A percentile compares a stretch with the other conserved stretches of the same genome.
Conservation (phyloP, 2,797 vertebrate species). For the Ataeniobius toweri region DNA sequence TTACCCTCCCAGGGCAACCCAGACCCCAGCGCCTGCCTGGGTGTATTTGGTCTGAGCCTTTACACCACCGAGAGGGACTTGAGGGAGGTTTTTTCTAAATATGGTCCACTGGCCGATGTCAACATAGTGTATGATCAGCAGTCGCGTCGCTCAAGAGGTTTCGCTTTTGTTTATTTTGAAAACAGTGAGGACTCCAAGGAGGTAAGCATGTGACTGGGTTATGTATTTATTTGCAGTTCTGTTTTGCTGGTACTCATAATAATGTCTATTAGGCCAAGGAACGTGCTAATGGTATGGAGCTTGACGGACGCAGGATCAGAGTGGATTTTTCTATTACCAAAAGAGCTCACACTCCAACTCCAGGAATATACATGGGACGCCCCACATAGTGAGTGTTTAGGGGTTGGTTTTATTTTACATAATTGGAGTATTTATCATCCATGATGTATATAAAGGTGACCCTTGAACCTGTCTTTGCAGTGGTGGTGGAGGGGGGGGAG, state of each 20-base stretch:
- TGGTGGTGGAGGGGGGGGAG: fast-evolving
- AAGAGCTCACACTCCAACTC: slow-evolving; percentile 95
- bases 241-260: not conserved
- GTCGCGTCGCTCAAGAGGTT: slow-evolving; percentile 94
- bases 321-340: slow-evolving; percentile 98
- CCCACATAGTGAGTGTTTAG: slow-evolving; percentile 91
- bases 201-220: slow-evolving; percentile 67
- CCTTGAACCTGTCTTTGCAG: slow-evolving; percentile 3
- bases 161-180: slow-evolving; percentile 98
- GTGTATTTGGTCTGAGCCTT: slow-evolving; percentile 95
- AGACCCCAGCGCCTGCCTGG: slow-evolving; percentile 92
- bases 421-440: not conserved
- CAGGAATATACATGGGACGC: slow-evolving; percentile 98
- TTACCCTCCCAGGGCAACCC: slow-evolving; percentile 87
- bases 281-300: slow-evolving; percentile 96
- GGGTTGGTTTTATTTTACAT: not conserved
- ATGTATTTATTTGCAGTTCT: not conserved
- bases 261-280: slow-evolving; percentile 88
- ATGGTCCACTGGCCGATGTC: slow-evolving; percentile 90
- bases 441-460: not conserved
- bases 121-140: slow-evolving; percentile 97
- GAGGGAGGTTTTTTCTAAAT: slow-evolving; percentile 96
- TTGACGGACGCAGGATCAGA: slow-evolving; percentile 93
- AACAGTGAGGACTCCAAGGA: slow-evolving; percentile 93
- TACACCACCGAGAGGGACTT: slow-evolving; percentile 96